These are phyloP conservation scores for Polypterus bichir DNA, from an alignment of 2,113 vertebrate genomes.

Conservation along the genomic window DNA sequence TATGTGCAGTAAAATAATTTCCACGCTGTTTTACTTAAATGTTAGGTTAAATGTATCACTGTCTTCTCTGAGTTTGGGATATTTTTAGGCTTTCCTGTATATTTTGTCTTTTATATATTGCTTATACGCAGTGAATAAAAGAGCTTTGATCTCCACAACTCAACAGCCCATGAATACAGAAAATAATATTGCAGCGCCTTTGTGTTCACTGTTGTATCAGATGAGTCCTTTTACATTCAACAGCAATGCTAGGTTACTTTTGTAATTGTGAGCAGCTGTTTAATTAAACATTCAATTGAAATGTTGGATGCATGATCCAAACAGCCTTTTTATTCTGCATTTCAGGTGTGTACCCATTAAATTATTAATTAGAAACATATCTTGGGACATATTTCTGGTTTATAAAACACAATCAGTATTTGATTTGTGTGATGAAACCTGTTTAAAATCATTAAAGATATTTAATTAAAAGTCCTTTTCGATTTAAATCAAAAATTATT, in stretches of 20 bases:
- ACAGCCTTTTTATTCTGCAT: slow-evolving; percentile 27
- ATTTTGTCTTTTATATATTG: too few species aligned
- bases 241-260: slow-evolving; percentile 4
- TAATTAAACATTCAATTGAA: slow-evolving; percentile 44
- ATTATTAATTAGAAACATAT: slow-evolving; percentile 42
- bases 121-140: slow-evolving; percentile 30
- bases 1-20: too few species aligned
- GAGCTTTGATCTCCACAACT: slow-evolving; percentile 43
- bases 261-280: slow-evolving; percentile 22
- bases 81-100: too few species aligned
- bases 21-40: too few species aligned
- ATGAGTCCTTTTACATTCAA: slow-evolving; percentile 16
- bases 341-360: slow-evolving; percentile 37
- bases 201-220: slow-evolving; percentile 28
- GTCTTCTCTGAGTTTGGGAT: too few species aligned
- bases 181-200: slow-evolving; percentile 30
- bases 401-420: slow-evolving; percentile 19
- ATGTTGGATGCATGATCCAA: slow-evolving; percentile 24
- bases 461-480: too few species aligned
- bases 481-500: too few species aligned
- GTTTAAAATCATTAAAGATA: slow-evolving; percentile 36
- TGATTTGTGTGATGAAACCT: slow-evolving; percentile 29
- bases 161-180: slow-evolving; percentile 32
- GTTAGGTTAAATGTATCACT: too few species aligned
- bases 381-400: slow-evolving; percentile 9